Evolutionary conservation across 1,140 invertebrate genomes (phyloP).

Genomic region (Heliconius himera): DNA sequence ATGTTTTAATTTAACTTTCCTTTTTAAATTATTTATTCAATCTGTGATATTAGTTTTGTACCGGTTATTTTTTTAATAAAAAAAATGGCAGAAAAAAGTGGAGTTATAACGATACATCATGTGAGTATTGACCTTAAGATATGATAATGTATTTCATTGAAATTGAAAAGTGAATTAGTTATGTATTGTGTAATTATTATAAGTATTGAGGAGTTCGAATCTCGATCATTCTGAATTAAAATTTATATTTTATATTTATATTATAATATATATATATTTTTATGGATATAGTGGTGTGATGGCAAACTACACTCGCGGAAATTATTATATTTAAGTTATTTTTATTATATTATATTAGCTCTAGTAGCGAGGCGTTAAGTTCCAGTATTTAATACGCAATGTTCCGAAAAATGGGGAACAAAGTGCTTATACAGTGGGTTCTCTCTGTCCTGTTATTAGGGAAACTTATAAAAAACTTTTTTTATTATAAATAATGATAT

Average conservation of each 20-base stretch:
- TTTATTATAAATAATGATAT: no score
- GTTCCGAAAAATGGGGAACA: not conserved
- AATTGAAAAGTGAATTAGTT: conserved; percentile 5
- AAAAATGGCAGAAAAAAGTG: conserved; percentile 56
- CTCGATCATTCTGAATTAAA: not conserved
- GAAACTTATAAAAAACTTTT: no score
- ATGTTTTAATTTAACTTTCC: conserved; percentile 40
- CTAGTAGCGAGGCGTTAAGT: not conserved
- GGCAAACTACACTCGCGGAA: no score
- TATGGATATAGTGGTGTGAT: no score
- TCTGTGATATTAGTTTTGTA: conserved; percentile 64
- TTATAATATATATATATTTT: no score
- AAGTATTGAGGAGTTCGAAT: not conserved
- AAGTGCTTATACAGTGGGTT: not conserved
- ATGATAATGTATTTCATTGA: conserved; percentile 8
- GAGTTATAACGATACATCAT: conserved; percentile 67
- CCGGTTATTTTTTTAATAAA: conserved; percentile 36
- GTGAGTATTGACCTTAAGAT: conserved; percentile 47
- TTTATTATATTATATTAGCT: not conserved
- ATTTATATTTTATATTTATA: no score
- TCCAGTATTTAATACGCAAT: not conserved
- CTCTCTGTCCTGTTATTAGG: not conserved
- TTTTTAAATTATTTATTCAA: conserved; percentile 63
- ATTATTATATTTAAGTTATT: not conserved
- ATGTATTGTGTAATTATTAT: not conserved